Base-by-base conservation (phyloP, 2,888 invertebrate species). In the Eilema depressum region DNA sequence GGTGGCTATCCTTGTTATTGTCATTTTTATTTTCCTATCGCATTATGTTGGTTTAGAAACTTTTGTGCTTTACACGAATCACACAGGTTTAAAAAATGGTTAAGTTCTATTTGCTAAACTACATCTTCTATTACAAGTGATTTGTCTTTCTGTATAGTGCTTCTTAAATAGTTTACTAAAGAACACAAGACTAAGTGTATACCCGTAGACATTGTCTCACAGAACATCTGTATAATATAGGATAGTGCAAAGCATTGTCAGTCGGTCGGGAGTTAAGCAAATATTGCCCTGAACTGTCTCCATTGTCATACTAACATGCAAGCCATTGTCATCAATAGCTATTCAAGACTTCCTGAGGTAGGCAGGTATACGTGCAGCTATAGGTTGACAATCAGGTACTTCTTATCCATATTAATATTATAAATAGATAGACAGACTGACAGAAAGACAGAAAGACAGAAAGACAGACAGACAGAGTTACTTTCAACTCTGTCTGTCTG, bases 161-260 rank as follows among this genome's bases (percentile, higher is more conserved):
- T n/a, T 53, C 53, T 53, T 63, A 20, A 26, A 41, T 26, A 26
- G 8, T 25, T 7, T 23, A 23, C n/a, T 56, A 63, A 26, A 28
- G 2, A 28, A 41, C 23, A 33, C 25, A 26, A 37, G 17, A 17
- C 56, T 63, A 25, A 66, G 66, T 75, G 59, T 61, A 56, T 53
- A 66, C 1, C 5, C 7, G 61, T 66, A 70, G 64, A 56, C 28
- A 71, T 64, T 68, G 65, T 64, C n/a, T 62, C 67, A 70, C 69
- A 73, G 66, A 57, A 64, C 26, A 73, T 64, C 63, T 69, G 63
- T 41, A 74, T 71, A 74, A 74, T 68, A 73, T 26, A 77, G 69
- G 72, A 76, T 79, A 53, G 77, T 73, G 74, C 76, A 75, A 74
- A 77, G 84, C 80, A 77, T 85, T 81, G 82, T 79, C 81, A 78